Evolutionary conservation across 2,113 vertebrate species (phyloP).

Genomic region (Prunella fulvescens): DNA sequence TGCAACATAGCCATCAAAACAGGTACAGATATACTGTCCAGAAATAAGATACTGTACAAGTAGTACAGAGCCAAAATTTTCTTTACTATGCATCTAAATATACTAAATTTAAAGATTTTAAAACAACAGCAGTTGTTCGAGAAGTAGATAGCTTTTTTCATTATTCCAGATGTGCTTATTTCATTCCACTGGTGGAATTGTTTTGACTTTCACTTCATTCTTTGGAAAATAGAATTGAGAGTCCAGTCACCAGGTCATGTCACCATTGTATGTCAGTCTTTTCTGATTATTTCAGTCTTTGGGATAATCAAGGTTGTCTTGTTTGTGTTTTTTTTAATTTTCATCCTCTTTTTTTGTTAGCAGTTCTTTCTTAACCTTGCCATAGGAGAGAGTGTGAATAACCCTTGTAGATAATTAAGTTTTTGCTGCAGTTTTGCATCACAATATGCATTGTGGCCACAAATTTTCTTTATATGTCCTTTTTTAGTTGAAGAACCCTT

Average conservation of each 20-base stretch:
- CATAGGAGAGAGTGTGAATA: not conserved
- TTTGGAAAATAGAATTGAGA: not conserved
- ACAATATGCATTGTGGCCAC: not conserved
- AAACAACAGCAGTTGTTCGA: not conserved
- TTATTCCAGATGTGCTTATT: not conserved
- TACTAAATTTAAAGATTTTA: not conserved
- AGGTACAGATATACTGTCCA: not conserved
- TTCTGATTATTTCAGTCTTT: not conserved
- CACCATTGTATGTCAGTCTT: not conserved
- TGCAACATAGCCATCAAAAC: not conserved
- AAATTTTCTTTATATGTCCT: not conserved
- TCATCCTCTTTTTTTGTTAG: not conserved
- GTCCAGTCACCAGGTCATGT: not conserved
- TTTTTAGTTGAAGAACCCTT: not conserved
- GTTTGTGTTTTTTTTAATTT: not conserved
- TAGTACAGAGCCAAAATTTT: not conserved
- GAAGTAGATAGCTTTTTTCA: not conserved
- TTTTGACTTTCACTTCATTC: not conserved
- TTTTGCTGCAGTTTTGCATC: not conserved
- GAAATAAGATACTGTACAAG: not conserved
- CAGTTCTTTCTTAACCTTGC: not conserved
- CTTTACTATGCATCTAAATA: not conserved
- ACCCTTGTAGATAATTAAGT: not conserved
- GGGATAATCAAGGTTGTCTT: not conserved
- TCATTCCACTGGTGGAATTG: not conserved